phyloP scores from a whole-genome alignment of 2,113 vertebrate species.

The Centropristis striata region DNA sequence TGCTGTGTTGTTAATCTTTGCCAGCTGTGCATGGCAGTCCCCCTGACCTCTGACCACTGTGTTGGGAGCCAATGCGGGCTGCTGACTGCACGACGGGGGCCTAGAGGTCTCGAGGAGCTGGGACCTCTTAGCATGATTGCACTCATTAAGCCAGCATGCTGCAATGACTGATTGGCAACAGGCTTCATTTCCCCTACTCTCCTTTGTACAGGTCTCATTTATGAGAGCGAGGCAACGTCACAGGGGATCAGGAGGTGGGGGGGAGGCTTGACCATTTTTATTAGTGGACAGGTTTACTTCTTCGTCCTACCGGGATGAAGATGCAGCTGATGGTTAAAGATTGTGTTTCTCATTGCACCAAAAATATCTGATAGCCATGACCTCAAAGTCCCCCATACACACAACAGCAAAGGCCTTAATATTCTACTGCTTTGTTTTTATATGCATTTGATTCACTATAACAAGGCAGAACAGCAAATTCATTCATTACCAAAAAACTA shows the following conservation, averaged over 20 bases:
- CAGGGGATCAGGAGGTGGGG: background rate
- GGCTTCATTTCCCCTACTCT: constrained; percentile 44
- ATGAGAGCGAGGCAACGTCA: constrained; percentile 16
- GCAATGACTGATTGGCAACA: constrained; percentile 68
- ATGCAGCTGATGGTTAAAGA: constrained; percentile 10
- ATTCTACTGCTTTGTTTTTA: background rate
- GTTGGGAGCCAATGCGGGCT: constrained; percentile 43
- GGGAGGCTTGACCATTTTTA: constrained; percentile 13
- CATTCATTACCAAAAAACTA: background rate
- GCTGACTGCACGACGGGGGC: constrained; percentile 52
- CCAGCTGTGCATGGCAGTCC: constrained; percentile 78
- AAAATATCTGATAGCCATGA: constrained; percentile 8
- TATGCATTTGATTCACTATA: background rate
- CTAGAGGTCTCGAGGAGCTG: constrained; percentile 60
- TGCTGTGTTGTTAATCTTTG: constrained; percentile 79
- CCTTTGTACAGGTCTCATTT: constrained; percentile 29
- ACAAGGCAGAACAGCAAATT: background rate
- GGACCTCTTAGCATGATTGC: constrained; percentile 80
- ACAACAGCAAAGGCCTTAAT: background rate
- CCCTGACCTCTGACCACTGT: constrained; percentile 75
- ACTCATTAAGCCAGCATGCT: constrained; percentile 66
- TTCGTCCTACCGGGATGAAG: background rate
- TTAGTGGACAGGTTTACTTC: constrained; percentile 17
- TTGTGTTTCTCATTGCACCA: background rate
- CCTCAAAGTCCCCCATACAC: background rate